Percentiles rank a stretch among this genome's conserved stretches.
phyloP scores from a whole-genome alignment of 2,888 invertebrate species.

The Actias luna region DNA sequence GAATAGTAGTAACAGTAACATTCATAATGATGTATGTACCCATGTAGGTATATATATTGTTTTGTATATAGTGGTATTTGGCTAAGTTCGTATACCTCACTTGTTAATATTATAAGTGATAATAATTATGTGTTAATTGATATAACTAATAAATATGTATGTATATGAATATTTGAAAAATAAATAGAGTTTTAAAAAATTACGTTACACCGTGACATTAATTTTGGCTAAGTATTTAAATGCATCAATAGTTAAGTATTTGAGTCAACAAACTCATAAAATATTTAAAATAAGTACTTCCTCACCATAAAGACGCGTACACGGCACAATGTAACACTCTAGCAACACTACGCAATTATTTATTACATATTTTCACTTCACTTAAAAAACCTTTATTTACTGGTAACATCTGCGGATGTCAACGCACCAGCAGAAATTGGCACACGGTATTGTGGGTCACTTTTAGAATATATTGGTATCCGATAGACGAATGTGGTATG shows the following conservation, averaged over 20 bases:
- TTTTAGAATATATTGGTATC: constrained; percentile 50
- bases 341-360: constrained; percentile 47
- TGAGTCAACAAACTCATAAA: constrained; percentile 38
- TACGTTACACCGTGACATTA: constrained; percentile 13
- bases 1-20: too few relatives aligned
- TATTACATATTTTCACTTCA: constrained; percentile 62
- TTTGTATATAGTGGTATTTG: neutral
- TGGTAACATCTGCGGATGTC: constrained; percentile 42
- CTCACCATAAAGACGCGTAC: constrained; percentile 68
- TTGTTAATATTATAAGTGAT: neutral
- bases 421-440: constrained; percentile 45
- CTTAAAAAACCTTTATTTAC: constrained; percentile 39
- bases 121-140: neutral
- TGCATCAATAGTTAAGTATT: constrained; percentile 19
- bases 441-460: constrained; percentile 55
- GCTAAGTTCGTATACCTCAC: neutral
- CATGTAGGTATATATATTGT: too few relatives aligned
- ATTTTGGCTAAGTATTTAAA: constrained; percentile 23
- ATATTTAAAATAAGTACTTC: constrained; percentile 42
- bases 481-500: constrained; percentile 31
- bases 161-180: neutral
- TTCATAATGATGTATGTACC: neutral
- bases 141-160: neutral
- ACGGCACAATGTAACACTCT: constrained; percentile 38
- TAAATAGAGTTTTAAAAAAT: neutral